Evolutionary conservation across 1,140 invertebrate genomes (phyloP), one percentile per base, ranked within the genome.

Genomic region (Acromyrmex charruanus): DNA sequence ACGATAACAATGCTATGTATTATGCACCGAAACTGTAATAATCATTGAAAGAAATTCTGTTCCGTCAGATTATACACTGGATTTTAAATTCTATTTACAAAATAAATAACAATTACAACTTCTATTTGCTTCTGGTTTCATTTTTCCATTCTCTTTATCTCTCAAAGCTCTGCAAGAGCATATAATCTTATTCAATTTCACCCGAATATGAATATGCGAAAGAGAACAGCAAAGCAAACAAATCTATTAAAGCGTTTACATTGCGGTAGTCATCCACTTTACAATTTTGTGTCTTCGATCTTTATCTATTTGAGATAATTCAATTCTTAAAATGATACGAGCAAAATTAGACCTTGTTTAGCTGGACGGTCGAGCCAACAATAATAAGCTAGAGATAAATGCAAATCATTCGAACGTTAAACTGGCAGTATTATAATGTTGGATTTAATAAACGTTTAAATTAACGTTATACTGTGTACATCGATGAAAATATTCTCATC

Each of bases 31-130:
- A 44, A 80, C 16, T 49, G 7, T 49, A 65, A 25, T 49, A 65
- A 25, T 31, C 31, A n/a, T 44, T 1, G 16, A 10, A 14, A 58
- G 5, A 71, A 81, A 39, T 53, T 21, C 14, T 39, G 16, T 16
- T 25, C 28, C 65, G 6, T 49, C 35, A 44, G 7, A 3, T 53
- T 0, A 10, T 10, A 14, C 63, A 18, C 39, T 31, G 51, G 53
- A 81, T 66, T 81, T 72, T 81, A 69, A 69, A 55, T 31, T 18
- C n/a, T 49, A 10, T 21, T 81, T 58, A 25, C 35, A 25, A 59
- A 81, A 49, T 35, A 66, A 65, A 12, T 63, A 65, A 9, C 39
- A 12, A 68, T n/a, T 21, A n/a, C n/a, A 16, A 59, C 5, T 58
- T 75, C 0, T 58, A 2, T 16, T 35, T 10, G 31, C 21, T 12